Conservation (phyloP, 2,797 vertebrate genomes). For the Myotis pilosus region DNA sequence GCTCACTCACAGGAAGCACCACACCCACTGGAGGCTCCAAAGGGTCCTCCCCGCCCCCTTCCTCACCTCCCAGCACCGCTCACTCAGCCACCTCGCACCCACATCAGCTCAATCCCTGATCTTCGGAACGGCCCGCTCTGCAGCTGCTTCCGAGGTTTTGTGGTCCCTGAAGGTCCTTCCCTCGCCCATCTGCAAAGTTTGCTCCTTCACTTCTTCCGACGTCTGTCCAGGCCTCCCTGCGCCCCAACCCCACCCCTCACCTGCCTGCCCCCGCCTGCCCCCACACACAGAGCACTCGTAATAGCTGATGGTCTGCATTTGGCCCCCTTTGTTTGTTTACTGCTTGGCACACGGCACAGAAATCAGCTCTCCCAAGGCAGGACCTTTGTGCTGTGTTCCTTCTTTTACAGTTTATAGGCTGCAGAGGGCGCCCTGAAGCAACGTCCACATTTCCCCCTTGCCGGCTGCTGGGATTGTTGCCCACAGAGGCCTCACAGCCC, state of each 20-base stretch:
- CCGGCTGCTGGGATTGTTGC: not conserved
- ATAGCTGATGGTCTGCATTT: not conserved
- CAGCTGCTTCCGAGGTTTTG: not conserved
- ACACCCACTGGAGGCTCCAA: rapidly evolving
- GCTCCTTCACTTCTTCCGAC: not conserved
- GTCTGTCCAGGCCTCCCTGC: not conserved
- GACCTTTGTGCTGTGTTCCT: not conserved
- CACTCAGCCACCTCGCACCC: not conserved
- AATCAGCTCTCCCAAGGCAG: not conserved
- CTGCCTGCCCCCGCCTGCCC: not conserved
- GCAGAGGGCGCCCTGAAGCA: no score
- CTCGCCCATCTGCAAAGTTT: not conserved
- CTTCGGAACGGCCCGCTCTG: not conserved
- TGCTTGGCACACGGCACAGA: not conserved
- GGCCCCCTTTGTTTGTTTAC: not conserved
- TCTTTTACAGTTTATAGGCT: not conserved
- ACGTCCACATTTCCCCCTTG: not conserved
- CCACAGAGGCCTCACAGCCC: not conserved
- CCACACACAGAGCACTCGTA: not conserved
- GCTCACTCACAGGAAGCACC: not conserved
- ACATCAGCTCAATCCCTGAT: not conserved
- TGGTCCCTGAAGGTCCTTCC: not conserved
- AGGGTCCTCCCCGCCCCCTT: no score
- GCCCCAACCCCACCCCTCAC: not conserved
- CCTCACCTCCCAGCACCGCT: not conserved